Evolutionary conservation across 2,888 invertebrate species (phyloP).

Genomic region (Lacanobia oleracea): DNA sequence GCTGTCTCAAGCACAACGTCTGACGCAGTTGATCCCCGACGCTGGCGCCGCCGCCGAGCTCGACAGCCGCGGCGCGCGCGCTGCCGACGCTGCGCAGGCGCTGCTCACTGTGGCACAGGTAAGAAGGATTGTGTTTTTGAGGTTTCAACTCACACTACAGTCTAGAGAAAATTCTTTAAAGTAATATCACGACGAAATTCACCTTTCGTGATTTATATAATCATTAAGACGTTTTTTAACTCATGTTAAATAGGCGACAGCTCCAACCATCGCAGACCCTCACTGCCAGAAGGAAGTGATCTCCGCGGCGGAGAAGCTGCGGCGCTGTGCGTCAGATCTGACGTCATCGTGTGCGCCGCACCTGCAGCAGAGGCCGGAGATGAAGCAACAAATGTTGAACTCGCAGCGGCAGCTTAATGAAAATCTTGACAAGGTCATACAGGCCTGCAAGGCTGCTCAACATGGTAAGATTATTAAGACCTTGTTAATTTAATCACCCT

Average conservation of each 20-base stretch:
- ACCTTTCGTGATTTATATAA: not conserved
- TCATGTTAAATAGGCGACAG: slow-evolving; percentile 65
- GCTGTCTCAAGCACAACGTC: slow-evolving; percentile 68
- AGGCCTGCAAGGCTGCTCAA: slow-evolving; percentile 53
- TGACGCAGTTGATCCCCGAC: slow-evolving; percentile 64
- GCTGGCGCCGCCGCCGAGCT: slow-evolving; percentile 58
- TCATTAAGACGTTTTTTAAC: not conserved
- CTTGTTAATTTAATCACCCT: not conserved
- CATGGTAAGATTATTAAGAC: slow-evolving; percentile 1
- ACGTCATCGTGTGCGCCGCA: slow-evolving; percentile 58
- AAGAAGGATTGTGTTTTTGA: not conserved
- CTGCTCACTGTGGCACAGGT: slow-evolving; percentile 68
- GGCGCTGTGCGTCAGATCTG: slow-evolving; percentile 59
- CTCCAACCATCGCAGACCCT: slow-evolving; percentile 64
- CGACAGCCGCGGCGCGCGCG: slow-evolving; percentile 62
- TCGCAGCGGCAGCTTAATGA: slow-evolving; percentile 51
- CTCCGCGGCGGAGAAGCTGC: slow-evolving; percentile 64
- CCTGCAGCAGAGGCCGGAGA: slow-evolving; percentile 31
- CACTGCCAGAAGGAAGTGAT: slow-evolving; percentile 66
- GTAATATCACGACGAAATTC: too few species aligned
- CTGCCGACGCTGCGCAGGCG: slow-evolving; percentile 68
- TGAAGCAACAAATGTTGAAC: slow-evolving; percentile 23
- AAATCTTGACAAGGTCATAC: slow-evolving; percentile 61
- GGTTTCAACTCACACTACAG: too few species aligned
- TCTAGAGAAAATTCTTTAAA: too few species aligned